A percentile compares a stretch with the other conserved stretches of the same genome.
Evolutionary conservation across 1,140 invertebrate species (phyloP).

Genomic region (Araneus ventricosus): DNA sequence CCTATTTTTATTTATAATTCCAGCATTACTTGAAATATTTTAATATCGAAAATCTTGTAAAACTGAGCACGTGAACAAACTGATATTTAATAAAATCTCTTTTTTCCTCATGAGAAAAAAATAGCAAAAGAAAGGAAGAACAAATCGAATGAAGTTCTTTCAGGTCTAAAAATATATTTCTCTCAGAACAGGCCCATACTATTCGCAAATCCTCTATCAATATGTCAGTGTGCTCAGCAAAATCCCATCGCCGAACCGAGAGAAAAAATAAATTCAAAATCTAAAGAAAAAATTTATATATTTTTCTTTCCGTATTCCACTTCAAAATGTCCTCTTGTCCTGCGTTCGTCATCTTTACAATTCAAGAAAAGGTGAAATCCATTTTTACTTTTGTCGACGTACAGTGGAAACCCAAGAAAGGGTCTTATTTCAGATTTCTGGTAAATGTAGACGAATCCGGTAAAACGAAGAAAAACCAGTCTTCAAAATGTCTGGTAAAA

Average conservation of each 20-base stretch:
- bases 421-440: constrained; percentile 24
- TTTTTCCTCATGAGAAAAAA: neutral
- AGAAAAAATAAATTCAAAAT: neutral
- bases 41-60: neutral
- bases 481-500: constrained; percentile 8
- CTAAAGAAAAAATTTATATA: neutral
- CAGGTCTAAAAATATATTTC: constrained; percentile 15
- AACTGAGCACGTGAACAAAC: neutral
- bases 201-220: constrained; percentile 23
- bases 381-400: neutral
- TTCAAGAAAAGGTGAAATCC: constrained; percentile 1
- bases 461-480: neutral
- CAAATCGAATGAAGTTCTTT: constrained; percentile 34
- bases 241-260: neutral
- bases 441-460: constrained; percentile 10
- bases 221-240: constrained; percentile 22
- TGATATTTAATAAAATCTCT: constrained; percentile 7
- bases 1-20: neutral
- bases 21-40: neutral
- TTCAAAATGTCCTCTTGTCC: constrained; percentile 8
- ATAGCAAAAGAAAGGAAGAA: neutral
- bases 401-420: neutral
- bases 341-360: constrained; percentile 19
- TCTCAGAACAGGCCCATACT: neutral
- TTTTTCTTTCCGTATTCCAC: constrained; percentile 5